These are phyloP conservation scores for Agrotis ipsilon DNA, from an alignment of 2,888 invertebrate genomes.

Conservation along the genomic window DNA sequence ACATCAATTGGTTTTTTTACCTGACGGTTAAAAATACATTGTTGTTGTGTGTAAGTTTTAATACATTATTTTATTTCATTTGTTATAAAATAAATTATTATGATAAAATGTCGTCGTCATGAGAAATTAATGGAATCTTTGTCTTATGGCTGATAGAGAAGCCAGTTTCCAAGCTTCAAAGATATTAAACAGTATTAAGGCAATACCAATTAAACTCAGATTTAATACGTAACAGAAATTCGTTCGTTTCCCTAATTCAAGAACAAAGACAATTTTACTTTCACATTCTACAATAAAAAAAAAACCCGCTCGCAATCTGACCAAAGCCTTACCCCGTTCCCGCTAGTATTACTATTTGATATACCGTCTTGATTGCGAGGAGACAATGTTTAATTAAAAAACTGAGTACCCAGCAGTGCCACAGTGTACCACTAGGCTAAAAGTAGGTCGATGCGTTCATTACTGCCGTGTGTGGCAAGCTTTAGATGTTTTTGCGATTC, in stretches of 20 bases:
- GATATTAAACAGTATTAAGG: too few species aligned
- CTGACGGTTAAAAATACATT: too few species aligned
- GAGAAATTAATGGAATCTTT: too few species aligned
- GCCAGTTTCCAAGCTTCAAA: too few species aligned
- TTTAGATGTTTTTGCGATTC: conserved; percentile 21
- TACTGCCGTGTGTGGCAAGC: conserved; percentile 29
- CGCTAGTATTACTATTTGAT: conserved; percentile 62
- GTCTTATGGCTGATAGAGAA: too few species aligned
- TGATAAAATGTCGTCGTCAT: too few species aligned
- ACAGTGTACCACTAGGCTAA: conserved; percentile 30
- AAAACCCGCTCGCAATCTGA: conserved; percentile 35
- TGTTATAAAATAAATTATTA: too few species aligned
- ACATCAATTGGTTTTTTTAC: too few species aligned
- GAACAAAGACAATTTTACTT: not conserved
- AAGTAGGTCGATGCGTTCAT: conserved; percentile 46
- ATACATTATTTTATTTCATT: too few species aligned
- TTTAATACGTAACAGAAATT: too few species aligned
- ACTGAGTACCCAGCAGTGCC: conserved; percentile 35
- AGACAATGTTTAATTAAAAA: conserved; percentile 66
- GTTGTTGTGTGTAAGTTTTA: too few species aligned
- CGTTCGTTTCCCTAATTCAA: not conserved
- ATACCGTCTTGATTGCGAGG: conserved; percentile 63
- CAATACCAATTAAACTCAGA: too few species aligned
- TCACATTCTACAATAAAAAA: not conserved
- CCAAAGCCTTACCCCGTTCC: conserved; percentile 11